These are phyloP conservation scores for Gavia stellata DNA, from an alignment of 2,113 vertebrate genomes.

Conservation along the genomic window DNA sequence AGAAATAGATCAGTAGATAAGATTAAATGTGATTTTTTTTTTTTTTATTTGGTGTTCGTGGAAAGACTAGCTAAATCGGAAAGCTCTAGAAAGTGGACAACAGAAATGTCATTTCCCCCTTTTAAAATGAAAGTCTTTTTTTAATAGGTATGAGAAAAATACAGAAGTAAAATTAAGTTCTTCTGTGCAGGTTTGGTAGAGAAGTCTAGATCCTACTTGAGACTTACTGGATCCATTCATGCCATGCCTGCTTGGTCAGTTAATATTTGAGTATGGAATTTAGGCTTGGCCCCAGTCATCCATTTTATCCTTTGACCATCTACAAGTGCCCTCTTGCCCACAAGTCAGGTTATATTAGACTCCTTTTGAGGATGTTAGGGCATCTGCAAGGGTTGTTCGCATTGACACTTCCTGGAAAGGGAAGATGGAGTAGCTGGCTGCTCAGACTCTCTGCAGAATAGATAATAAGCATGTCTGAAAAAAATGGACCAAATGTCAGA, in stretches of 20 bases:
- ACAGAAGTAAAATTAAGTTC: background rate
- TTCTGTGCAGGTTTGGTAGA: background rate
- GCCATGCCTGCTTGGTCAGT: background rate
- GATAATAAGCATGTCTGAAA: background rate
- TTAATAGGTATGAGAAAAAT: background rate
- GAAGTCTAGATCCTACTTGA: background rate
- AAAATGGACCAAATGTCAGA: background rate
- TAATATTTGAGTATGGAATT: accelerated
- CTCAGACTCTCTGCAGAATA: background rate
- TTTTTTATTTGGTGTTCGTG: background rate
- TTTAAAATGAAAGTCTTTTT: background rate
- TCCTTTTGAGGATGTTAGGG: background rate
- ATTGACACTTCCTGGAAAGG: background rate
- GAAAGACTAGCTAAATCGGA: background rate
- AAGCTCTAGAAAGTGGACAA: background rate
- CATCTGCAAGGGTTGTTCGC: background rate
- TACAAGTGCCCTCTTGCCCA: background rate
- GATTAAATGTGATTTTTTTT: background rate
- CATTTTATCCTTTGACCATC: background rate
- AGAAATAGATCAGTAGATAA: background rate
- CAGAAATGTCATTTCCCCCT: background rate
- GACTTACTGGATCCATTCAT: accelerated
- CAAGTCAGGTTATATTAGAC: background rate
- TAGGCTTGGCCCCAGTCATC: background rate
- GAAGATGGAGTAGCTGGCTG: background rate